These are phyloP conservation scores for Hesperophylax magnus DNA, from an alignment of 1,140 invertebrate genomes.

Conservation along the genomic window DNA sequence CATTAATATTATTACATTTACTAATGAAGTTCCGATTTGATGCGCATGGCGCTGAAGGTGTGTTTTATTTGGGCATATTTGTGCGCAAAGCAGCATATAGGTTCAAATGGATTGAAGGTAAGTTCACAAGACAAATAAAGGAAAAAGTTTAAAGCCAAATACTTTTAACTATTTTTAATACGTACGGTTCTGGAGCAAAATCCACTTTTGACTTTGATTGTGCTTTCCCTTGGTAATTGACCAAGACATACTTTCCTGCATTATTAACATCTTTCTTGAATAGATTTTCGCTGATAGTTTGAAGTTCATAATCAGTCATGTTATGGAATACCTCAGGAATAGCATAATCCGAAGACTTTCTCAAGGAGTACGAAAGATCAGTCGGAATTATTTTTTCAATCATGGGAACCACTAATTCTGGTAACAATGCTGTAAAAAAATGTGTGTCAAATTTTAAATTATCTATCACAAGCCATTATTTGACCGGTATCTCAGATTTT, in stretches of 20 bases:
- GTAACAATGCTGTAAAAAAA: not conserved
- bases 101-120: no score
- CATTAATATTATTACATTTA: no score
- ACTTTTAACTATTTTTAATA: not conserved
- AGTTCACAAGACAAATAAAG: no score
- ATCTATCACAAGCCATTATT: no score
- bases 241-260: not conserved
- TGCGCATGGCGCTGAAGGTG: no score
- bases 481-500: no score
- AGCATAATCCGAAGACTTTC: no score
- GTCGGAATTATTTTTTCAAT: not conserved
- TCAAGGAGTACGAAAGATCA: not conserved
- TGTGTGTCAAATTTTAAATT: no score
- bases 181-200: slow-evolving; percentile 24
- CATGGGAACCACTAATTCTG: not conserved
- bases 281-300: slow-evolving; percentile 10
- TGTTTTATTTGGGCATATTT: no score
- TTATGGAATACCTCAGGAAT: not conserved
- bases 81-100: no score
- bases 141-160: no score
- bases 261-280: slow-evolving; percentile 25
- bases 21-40: no score
- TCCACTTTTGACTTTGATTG: not conserved
- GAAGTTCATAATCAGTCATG: slow-evolving; percentile 19
- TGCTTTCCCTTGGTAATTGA: slow-evolving; percentile 32